A percentile compares a stretch with the other conserved stretches of the same genome.
Conservation (phyloP, 64 coral and sea anemone species). For the Pocillopora damicornis region DNA sequence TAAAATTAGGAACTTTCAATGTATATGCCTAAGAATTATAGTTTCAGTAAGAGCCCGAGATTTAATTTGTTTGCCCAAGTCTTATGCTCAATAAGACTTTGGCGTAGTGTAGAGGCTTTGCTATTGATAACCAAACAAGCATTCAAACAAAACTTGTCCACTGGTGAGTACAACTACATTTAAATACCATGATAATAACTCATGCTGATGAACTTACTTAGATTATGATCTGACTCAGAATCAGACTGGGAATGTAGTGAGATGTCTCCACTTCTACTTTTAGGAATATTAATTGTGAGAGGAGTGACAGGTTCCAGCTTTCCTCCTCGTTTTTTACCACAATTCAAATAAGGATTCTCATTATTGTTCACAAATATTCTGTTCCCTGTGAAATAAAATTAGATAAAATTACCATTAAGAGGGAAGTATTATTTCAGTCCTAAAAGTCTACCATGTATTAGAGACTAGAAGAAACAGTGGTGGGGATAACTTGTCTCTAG, state of each 20-base stretch:
- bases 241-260: slow-evolving; percentile 62
- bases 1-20: neutral
- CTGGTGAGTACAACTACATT: neutral
- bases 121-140: too few relatives aligned
- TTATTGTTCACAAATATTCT: slow-evolving; percentile 39
- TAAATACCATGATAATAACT: neutral
- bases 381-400: slow-evolving; percentile 26
- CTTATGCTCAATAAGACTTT: too few relatives aligned
- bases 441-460: too few relatives aligned
- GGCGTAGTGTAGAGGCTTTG: too few relatives aligned
- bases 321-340: slow-evolving; percentile 63
- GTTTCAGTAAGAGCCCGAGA: too few relatives aligned
- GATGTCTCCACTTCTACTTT: slow-evolving; percentile 58
- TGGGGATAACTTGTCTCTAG: too few relatives aligned
- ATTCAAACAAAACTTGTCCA: too few relatives aligned
- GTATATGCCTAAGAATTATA: neutral
- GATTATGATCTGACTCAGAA: slow-evolving; percentile 68
- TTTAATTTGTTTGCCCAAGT: too few relatives aligned
- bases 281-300: slow-evolving; percentile 71
- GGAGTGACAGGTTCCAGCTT: slow-evolving; percentile 57
- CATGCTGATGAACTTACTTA: slow-evolving; percentile 17
- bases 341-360: slow-evolving; percentile 60
- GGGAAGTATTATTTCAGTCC: neutral
- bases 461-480: too few relatives aligned
- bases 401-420: neutral